Evolutionary conservation across 2,797 vertebrate species (phyloP), one percentile per base, ranked within the genome.

Genomic region (Clarias pachynema): DNA sequence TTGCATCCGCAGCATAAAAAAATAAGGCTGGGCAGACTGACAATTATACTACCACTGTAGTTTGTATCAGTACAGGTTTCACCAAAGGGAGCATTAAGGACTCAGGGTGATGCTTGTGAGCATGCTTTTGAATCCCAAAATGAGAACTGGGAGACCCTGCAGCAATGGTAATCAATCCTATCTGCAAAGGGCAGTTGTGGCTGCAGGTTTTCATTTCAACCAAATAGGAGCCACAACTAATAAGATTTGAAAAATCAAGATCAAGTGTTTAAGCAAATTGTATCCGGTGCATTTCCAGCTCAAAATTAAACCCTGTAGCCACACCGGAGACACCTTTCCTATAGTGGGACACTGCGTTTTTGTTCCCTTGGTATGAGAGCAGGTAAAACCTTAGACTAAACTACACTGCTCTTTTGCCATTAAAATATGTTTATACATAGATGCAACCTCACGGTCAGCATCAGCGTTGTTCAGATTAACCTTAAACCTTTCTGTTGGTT

Each of bases 141-240:
- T 79, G 57, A 74, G 83, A 82, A 75, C 62, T 59, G 69, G 22
- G 26, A 31, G 70, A 73, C 44, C 34, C 65, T 72, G 26, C 53
- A 74, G 34, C 57, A 60, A 16, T 14, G 26, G 60, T 72, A 31
- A 40, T 57, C 24, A 62, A 29, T 34, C 70, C 40, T 73, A 49
- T 73, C 34, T 60, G 29, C 29, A 70, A 62, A 63, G 77, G 77
- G 59, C 59, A 63, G 77, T 18, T 79, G 22, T 62, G 59, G 59
- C 57, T 79, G 57, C 77, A 62, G 77, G 31, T 79, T 79, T 60
- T 62, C 57, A 79, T 79, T 79, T 79, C 31, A 24, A 20, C 31
- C 53, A 57, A 31, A 53, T 20, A 31, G 73, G n/a, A 22, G 73
- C 72, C 1, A 37, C 31, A 79, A 79, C 59, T 63, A 26, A 79